These are phyloP conservation scores for Acipenser ruthenus DNA, from an alignment of 2,797 vertebrate species.

Conservation along the genomic window DNA sequence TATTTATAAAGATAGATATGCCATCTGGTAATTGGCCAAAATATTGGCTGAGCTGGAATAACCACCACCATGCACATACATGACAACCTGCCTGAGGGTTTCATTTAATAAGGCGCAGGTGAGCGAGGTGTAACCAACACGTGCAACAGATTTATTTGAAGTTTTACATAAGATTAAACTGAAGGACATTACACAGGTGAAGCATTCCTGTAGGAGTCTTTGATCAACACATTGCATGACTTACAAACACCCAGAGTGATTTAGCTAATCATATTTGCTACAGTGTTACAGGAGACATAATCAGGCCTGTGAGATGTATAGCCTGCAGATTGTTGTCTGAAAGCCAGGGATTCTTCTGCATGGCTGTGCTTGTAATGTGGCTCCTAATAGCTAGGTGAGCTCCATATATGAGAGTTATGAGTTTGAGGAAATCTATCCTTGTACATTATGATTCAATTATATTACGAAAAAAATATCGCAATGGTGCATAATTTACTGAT, in stretches of 20 bases:
- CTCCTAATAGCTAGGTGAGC: background rate
- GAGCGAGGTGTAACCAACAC: too few species aligned
- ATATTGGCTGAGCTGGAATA: too few species aligned
- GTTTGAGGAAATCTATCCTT: background rate
- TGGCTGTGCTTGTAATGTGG: background rate
- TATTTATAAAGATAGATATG: too few species aligned
- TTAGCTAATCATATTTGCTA: constrained; percentile 1
- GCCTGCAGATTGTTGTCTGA: background rate
- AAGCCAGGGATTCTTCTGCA: background rate
- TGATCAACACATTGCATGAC: background rate
- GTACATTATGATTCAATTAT: background rate
- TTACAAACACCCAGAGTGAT: background rate
- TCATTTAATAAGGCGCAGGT: too few species aligned
- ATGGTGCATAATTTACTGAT: background rate
- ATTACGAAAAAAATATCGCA: background rate
- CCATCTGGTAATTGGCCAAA: too few species aligned
- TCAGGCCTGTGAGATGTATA: background rate
- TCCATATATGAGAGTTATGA: background rate
- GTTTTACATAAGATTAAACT: too few species aligned
- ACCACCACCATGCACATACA: too few species aligned
- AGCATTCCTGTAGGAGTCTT: background rate
- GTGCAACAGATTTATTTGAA: too few species aligned
- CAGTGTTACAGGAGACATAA: background rate
- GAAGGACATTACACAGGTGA: background rate
- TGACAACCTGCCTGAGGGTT: too few species aligned